Base-by-base conservation (phyloP, 2,113 vertebrate species). In the Esox niger region DNA sequence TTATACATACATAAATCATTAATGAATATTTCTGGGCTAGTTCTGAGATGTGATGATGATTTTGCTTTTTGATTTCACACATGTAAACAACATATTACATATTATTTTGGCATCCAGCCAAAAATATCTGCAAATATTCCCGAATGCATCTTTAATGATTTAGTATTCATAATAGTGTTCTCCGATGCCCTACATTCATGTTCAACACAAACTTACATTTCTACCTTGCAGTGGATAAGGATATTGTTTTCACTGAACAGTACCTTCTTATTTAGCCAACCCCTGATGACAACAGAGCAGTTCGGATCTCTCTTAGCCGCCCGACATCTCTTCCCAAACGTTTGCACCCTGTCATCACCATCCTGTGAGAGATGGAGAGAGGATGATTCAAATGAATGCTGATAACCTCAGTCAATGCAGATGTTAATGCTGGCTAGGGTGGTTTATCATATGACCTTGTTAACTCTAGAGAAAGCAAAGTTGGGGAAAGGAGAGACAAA, bases 241-340 rank as follows among this genome's bases (percentile, higher is more conserved):
- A 75, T 64, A 20, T 46, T 43, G 4, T 43, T 10, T 43, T 43
- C 7, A 32, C 38, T 47, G 31, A 26, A 23, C n/a, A 35, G 8
- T 32, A 61, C 3, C 64, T 95, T 93, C 81, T 97, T 97, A 78
- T 93, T 88, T n/a, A 97, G 92, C 95, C 95, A 96, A 66, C 95
- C 95, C 59, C 95, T 89, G 70, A 97, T 95, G 72, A 94, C 87
- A 29, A 96, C 95, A 0, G 93, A 77, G 1, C 90, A 93, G 74
- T 95, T 96, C 25, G 94, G 94, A 54, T 96, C 94, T 78, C 95
- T 91, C 70, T 92, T 90, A 31, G 93, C 89, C 0, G 95, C 90
- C 64, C 93, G 87, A 57, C 83, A 88, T 69, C 95, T 90, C 87
- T 97, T 97, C 30, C 94, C 94, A 69, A 97, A 97, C 17, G 90